Base-by-base conservation (phyloP, 2,797 vertebrate species). In the Carcharodon carcharias region DNA sequence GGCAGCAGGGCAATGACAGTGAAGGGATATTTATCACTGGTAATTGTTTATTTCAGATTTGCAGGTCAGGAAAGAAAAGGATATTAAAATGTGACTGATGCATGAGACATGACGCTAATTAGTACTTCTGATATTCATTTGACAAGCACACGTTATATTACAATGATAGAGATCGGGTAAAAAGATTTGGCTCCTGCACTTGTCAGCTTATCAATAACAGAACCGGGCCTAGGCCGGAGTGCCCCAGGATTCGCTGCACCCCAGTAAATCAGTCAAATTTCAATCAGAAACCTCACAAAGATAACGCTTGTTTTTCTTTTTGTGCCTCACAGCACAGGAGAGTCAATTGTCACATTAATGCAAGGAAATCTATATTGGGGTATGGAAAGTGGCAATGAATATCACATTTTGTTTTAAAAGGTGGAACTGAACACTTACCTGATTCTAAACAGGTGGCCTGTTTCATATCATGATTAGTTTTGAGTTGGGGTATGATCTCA, bases 1-100 rank as follows among this genome's bases (percentile, higher is more conserved):
- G 91, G 21, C 31, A 93, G 65, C 61, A 63, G 58, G 61, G 58
- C n/a, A 65, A 65, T 93, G n/a, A 93, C 91, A 93, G 91, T n/a
- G 87, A 88, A 28, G 54, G 87, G 87, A 56, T 88, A 28, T 88
- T 54, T 28, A 88, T 56, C 54, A 88, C 11, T 56, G 50, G 54
- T 56, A 88, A 54, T 50, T 45, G 45, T 87, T 87, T 21, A 45
- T 54, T 87, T 45, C 45, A 54, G 82, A 16, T 87, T 87, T 87
- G 7, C 82, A 87, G 21, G 40, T 45, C 40, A 87, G 21, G 45
- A 87, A 88, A 3, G 4, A 54, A 88, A 88, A 11, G 9, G 9
- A 56, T 58, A 56, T 54, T 54, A 56, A 88, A 88, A 54, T 21
- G 54, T 56, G 87, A 88, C 26, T 9, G 7, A 88, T 23, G 50